These are phyloP conservation scores for Aleiodes leptofemur DNA, from an alignment of 2,888 invertebrate species.

Conservation along the genomic window DNA sequence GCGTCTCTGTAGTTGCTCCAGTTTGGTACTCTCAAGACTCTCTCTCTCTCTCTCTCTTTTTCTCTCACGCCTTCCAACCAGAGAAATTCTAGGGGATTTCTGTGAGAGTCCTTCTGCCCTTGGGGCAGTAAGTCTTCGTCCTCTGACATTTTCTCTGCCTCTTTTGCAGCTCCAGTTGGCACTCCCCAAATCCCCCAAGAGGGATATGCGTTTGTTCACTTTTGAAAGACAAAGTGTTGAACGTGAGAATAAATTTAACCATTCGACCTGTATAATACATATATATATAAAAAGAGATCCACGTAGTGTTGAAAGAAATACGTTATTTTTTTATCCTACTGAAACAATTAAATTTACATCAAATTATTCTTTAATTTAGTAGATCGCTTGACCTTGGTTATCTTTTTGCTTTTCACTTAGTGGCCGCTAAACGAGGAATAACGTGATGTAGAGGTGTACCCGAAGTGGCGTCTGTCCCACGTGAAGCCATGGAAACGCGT, in stretches of 20 bases:
- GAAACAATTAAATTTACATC: slow-evolving; percentile 11
- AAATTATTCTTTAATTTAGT: slow-evolving; percentile 1
- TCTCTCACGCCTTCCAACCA: slow-evolving; percentile 20
- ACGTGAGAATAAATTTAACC: slow-evolving; percentile 4
- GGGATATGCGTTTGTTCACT: slow-evolving; percentile 36
- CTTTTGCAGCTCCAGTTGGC: slow-evolving; percentile 35
- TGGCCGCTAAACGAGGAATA: slow-evolving; percentile 30
- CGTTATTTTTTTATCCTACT: too few species aligned
- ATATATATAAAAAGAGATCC: too few species aligned
- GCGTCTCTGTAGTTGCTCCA: slow-evolving; percentile 30
- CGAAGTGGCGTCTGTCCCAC: slow-evolving; percentile 8
- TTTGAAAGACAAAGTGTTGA: slow-evolving; percentile 34
- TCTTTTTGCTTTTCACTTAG: slow-evolving; percentile 25
- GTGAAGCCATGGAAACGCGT: slow-evolving; percentile 27
- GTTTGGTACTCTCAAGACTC: not conserved
- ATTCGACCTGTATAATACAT: too few species aligned
- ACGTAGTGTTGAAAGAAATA: too few species aligned
- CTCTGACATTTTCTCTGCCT: slow-evolving; percentile 31
- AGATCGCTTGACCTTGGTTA: slow-evolving; percentile 21
- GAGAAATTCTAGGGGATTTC: slow-evolving; percentile 34
- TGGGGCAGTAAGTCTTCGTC: slow-evolving; percentile 35
- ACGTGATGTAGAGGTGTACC: slow-evolving; percentile 1
- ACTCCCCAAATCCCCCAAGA: slow-evolving; percentile 35
- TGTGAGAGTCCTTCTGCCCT: slow-evolving; percentile 36
- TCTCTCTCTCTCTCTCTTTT: not conserved